Base-by-base conservation (phyloP, 1,140 invertebrate genomes). In the Formica selysi region DNA sequence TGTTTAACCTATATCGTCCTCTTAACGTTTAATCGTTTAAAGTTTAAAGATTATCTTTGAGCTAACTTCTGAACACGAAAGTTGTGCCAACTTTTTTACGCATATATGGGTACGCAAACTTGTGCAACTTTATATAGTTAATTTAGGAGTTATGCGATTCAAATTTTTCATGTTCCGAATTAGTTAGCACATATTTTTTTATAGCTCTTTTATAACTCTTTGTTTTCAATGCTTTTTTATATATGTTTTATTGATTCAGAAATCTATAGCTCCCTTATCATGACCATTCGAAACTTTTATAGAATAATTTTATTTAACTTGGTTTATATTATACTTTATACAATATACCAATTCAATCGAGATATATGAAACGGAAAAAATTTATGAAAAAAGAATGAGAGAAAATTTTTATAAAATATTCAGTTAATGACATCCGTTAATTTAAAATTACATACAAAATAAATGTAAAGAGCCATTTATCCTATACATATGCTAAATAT, bases 71-170 rank as follows among this genome's bases (percentile, higher is more conserved):
- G n/a, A 70, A 22, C 19, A 22, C 19, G 26, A 11, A 71, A 81
- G 51, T 81, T 71, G 51, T 51, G 2, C 22, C 22, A 44, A 71
- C 51, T 59, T 81, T 80, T 81, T 71, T 51, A 19, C 38, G 26
- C 76, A 41, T 51, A 59, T 19, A 29, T n/a, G 6, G 13, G 16
- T 41, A 41, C 36, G 13, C 26, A 22, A 41, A 32, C 26, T 71
- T 51, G 67, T 71, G 19, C 78, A 81, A 81, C 78, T 81, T 81
- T 54, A 81, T 61, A 59, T 19, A 81, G 32, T 81, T 54, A 81
- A 81, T 81, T 81, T 81, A 32, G 32, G 44, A 71, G 51, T 51
- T 81, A 44, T 80, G 44, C 54, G 67, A 44, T 59, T 67, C 3
- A 67, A 81, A 59, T 81, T 81, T 67, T 71, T 36, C 13, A 22